Conservation (phyloP, 2,888 invertebrate genomes). For the Nineta flava region DNA sequence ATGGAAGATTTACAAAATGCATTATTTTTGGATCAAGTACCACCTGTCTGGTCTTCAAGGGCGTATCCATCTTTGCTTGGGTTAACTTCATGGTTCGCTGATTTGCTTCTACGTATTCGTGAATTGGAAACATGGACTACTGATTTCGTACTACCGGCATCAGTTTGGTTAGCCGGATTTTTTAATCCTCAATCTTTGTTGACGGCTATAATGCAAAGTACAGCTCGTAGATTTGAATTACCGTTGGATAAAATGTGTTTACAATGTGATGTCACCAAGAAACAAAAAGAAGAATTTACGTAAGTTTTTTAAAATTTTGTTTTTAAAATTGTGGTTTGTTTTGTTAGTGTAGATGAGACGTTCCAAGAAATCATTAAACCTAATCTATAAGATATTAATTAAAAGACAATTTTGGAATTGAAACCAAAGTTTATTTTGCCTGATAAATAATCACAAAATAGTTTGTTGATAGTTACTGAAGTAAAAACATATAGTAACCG, state of each 20-base stretch:
- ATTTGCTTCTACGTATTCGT: slow-evolving; percentile 68
- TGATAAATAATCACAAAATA: too few relatives aligned
- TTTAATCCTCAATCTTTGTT: slow-evolving; percentile 94
- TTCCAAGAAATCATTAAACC: too few relatives aligned
- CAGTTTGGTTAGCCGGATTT: slow-evolving; percentile 95
- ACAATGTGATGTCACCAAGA: slow-evolving; percentile 94
- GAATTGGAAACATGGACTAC: slow-evolving; percentile 89
- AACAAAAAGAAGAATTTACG: slow-evolving; percentile 90
- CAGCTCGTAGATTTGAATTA: slow-evolving; percentile 79
- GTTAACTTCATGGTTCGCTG: slow-evolving; percentile 84
- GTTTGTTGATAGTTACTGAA: too few relatives aligned
- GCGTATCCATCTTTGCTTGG: slow-evolving; percentile 87
- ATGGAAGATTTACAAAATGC: slow-evolving; percentile 93
- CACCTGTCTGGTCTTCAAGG: slow-evolving; percentile 68
- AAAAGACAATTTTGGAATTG: too few relatives aligned
- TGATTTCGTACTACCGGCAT: slow-evolving; percentile 82
- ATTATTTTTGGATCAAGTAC: slow-evolving; percentile 85
- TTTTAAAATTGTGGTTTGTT: slow-evolving; percentile 4
- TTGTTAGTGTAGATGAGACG: too few relatives aligned
- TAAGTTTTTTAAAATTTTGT: slow-evolving; percentile 27
- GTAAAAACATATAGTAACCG: too few relatives aligned
- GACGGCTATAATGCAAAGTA: slow-evolving; percentile 97
- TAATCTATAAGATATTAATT: too few relatives aligned
- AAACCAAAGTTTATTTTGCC: too few relatives aligned
- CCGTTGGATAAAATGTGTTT: slow-evolving; percentile 95